These are phyloP conservation scores for Malthinus flaveolus DNA, from an alignment of 2,888 invertebrate genomes.

Conservation along the genomic window DNA sequence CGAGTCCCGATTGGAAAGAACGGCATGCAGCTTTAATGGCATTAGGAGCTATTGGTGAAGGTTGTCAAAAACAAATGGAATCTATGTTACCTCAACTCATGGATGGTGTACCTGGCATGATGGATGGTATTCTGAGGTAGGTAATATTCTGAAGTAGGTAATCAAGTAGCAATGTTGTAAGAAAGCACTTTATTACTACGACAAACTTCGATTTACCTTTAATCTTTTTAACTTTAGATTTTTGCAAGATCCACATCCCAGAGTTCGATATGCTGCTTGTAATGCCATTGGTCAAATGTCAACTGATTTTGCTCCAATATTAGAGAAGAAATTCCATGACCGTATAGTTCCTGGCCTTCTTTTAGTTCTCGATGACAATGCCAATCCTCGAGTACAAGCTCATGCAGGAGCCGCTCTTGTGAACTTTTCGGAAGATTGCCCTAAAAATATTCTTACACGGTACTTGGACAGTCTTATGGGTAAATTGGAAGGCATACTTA, in stretches of 20 bases:
- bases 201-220: neutral
- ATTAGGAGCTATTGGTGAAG: constrained; percentile 96
- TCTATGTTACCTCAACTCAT: constrained; percentile 90
- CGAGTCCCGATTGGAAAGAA: constrained; percentile 80
- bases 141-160: neutral
- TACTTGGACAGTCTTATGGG: constrained; percentile 91
- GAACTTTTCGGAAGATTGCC: constrained; percentile 99
- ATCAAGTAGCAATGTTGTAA: no score
- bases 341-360: constrained; percentile 92
- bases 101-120: constrained; percentile 69
- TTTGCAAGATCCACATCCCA: constrained; percentile 71
- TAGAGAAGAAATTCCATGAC: constrained; percentile 97
- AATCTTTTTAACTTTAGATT: constrained; percentile 40
- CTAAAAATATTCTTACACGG: constrained; percentile 86
- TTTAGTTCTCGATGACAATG: constrained; percentile 85
- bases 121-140: constrained; percentile 48
- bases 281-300: constrained; percentile 99
- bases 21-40: constrained; percentile 99
- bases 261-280: constrained; percentile 96
- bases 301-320: constrained; percentile 94
- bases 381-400: constrained; percentile 91
- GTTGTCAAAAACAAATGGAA: constrained; percentile 99
- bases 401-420: constrained; percentile 94
- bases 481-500: constrained; percentile 87
- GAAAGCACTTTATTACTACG: no score